Conservation (phyloP, 1,140 invertebrate genomes). For the Apis florea region DNA sequence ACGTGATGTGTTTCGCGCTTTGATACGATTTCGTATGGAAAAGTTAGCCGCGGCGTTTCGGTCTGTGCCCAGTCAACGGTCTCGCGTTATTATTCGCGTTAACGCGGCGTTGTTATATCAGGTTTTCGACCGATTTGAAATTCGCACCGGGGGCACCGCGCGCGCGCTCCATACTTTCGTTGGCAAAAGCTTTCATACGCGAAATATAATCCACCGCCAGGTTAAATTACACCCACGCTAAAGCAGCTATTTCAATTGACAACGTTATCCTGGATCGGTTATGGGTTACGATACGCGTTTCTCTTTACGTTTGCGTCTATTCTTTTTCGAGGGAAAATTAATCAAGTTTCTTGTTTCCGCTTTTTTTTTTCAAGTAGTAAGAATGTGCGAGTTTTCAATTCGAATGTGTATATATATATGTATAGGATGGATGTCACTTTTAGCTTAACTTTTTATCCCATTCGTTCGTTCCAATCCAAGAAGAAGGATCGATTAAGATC, state of each 20-base stretch:
- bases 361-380: no score
- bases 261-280: constrained; percentile 59
- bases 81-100: constrained; percentile 64
- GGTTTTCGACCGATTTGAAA: constrained; percentile 67
- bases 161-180: constrained; percentile 57
- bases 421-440: no score
- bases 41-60: constrained; percentile 45
- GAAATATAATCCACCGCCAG: constrained; percentile 64
- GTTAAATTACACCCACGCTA: constrained; percentile 60
- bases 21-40: constrained; percentile 48
- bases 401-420: no score
- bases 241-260: constrained; percentile 64
- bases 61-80: constrained; percentile 56
- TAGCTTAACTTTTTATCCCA: no score
- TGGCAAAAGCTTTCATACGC: constrained; percentile 62
- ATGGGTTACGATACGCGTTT: not conserved
- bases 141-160: constrained; percentile 55
- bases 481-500: no score
- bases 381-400: no score
- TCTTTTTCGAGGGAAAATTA: not conserved
- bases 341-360: no score
- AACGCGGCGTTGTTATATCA: constrained; percentile 57
- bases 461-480: no score
- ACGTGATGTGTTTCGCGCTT: constrained; percentile 51
- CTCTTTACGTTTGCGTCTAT: not conserved